phyloP scores from a whole-genome alignment of 1,140 invertebrate genomes.

The Orius insidiosus region DNA sequence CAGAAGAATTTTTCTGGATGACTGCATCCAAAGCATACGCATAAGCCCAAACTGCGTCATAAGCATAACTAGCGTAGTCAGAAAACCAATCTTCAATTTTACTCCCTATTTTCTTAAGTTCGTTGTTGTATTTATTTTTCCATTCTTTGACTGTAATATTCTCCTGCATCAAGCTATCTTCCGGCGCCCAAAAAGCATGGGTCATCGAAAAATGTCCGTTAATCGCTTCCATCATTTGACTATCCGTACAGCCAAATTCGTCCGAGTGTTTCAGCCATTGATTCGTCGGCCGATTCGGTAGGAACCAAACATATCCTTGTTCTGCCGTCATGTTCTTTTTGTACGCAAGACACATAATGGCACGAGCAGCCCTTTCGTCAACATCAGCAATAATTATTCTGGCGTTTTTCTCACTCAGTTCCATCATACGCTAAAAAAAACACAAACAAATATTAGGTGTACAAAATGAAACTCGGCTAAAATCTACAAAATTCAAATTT shows the following conservation, averaged over 20 bases:
- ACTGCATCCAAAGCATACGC: constrained; percentile 51
- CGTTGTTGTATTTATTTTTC: constrained; percentile 30
- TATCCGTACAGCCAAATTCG: constrained; percentile 39
- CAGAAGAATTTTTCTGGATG: constrained; percentile 35
- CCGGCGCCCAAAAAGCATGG: constrained; percentile 45
- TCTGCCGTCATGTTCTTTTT: constrained; percentile 41
- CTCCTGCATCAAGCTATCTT: constrained; percentile 44
- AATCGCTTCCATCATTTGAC: constrained; percentile 48
- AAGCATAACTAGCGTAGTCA: constrained; percentile 56
- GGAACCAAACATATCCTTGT: constrained; percentile 66
- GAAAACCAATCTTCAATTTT: constrained; percentile 14
- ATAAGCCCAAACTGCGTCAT: constrained; percentile 74
- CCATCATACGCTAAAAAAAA: constrained; percentile 41
- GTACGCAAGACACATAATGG: constrained; percentile 59
- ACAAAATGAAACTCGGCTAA: too few species aligned
- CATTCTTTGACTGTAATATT: constrained; percentile 39
- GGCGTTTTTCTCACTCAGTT: constrained; percentile 42
- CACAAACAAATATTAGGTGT: too few species aligned
- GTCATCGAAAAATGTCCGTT: constrained; percentile 57
- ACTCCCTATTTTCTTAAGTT: constrained; percentile 18
- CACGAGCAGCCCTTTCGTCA: constrained; percentile 43
- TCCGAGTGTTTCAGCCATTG: constrained; percentile 39
- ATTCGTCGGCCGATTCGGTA: constrained; percentile 50
- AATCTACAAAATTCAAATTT: too few species aligned
- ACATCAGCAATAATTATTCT: constrained; percentile 69